Conservation (phyloP, 2,797 vertebrate genomes). For the Luscinia luscinia region DNA sequence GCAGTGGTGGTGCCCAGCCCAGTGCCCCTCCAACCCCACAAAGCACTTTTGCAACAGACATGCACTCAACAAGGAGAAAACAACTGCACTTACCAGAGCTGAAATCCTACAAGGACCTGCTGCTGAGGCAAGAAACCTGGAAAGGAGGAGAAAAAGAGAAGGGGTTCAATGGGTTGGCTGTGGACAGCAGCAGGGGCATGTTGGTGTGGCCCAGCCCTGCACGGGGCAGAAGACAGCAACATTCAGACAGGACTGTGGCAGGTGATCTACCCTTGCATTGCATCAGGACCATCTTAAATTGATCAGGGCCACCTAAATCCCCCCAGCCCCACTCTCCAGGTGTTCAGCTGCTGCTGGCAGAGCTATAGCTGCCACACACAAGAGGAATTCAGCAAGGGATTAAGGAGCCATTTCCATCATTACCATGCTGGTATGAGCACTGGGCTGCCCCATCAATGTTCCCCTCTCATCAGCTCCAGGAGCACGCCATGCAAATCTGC, state of each 20-base stretch:
- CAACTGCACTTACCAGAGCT: conserved; percentile 53
- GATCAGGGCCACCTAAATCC: neutral
- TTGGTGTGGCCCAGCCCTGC: neutral
- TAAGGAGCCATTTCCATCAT: neutral
- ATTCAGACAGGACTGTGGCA: neutral
- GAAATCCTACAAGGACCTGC: conserved; percentile 16
- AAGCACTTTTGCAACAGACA: fast-evolving
- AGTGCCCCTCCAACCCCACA: neutral
- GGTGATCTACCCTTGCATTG: neutral
- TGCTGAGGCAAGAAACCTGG: conserved; percentile 21
- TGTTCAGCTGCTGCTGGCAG: neutral
- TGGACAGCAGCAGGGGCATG: neutral
- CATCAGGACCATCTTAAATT: neutral
- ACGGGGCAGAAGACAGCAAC: neutral
- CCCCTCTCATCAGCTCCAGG: neutral
- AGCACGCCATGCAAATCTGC: neutral
- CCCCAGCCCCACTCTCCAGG: fast-evolving
- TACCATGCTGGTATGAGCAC: neutral
- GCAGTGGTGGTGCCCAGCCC: neutral
- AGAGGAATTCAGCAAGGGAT: neutral
- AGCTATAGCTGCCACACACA: fast-evolving
- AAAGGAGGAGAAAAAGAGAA: neutral
- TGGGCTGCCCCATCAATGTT: neutral
- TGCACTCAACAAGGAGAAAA: neutral
- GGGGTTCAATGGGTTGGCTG: neutral